These are phyloP conservation scores for Gisinianus flammeolus DNA, from an alignment of 2,888 invertebrate species.

Conservation along the genomic window DNA sequence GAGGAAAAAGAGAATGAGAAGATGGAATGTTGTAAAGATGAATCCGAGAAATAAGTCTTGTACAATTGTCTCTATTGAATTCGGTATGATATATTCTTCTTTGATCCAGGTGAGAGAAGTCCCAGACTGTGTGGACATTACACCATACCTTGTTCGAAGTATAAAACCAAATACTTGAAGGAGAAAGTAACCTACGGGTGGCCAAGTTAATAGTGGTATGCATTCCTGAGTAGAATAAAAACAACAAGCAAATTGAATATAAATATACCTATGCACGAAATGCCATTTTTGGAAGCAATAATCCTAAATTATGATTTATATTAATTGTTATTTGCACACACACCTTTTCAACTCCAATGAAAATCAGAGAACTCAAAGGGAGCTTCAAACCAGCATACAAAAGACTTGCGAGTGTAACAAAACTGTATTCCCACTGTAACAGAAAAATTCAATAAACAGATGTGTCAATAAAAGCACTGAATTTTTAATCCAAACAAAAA, in stretches of 20 bases:
- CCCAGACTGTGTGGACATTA: neutral
- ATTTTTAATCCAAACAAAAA: neutral
- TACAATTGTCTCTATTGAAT: neutral
- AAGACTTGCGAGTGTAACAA: neutral
- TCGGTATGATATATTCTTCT: neutral
- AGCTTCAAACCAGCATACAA: neutral
- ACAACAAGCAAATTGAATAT: neutral
- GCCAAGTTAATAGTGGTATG: neutral
- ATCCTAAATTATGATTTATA: too few relatives aligned
- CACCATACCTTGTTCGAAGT: neutral
- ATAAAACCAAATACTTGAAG: conserved; percentile 4
- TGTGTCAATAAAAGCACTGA: neutral
- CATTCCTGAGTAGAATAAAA: neutral
- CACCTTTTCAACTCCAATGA: conserved; percentile 21
- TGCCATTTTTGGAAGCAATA: too few relatives aligned
- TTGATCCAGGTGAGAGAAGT: neutral
- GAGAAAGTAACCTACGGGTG: neutral
- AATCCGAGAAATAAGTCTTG: neutral
- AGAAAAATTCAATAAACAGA: neutral
- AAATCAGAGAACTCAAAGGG: conserved; percentile 13
- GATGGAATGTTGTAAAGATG: conserved; percentile 3
- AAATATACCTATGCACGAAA: too few relatives aligned
- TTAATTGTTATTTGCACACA: too few relatives aligned
- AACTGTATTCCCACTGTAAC: conserved; percentile 6
- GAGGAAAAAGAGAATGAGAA: conserved; percentile 1